phyloP scores from a whole-genome alignment of 2,113 vertebrate genomes.

The Tragelaphus buxtoni region DNA sequence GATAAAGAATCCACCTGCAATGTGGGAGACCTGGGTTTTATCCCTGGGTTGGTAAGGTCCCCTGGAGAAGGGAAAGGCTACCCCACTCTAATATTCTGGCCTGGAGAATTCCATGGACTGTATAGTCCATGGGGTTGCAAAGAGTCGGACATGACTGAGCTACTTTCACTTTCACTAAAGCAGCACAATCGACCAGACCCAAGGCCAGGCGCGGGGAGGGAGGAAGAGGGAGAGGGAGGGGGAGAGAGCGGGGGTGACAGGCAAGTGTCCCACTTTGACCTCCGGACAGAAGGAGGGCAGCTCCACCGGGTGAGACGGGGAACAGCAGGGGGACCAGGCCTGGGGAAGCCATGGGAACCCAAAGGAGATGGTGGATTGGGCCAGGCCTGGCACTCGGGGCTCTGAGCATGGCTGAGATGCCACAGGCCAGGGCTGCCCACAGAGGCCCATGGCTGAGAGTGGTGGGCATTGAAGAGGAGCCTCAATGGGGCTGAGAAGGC shows the following conservation, averaged over 20 bases:
- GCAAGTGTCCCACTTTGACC: background rate
- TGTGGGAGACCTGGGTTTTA: background rate
- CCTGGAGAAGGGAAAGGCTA: background rate
- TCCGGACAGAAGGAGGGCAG: background rate
- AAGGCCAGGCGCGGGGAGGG: fast-evolving
- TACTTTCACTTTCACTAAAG: background rate
- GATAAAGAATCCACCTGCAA: background rate
- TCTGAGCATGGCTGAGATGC: background rate
- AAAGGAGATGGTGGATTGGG: background rate
- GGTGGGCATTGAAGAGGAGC: background rate
- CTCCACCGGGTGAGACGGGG: background rate
- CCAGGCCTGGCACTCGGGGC: background rate
- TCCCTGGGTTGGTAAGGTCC: background rate
- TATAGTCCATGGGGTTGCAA: background rate
- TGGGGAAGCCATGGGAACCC: fast-evolving
- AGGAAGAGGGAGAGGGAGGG: background rate
- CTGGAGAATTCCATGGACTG: background rate
- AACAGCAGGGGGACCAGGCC: background rate
- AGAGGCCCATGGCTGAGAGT: background rate
- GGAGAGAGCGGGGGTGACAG: background rate
- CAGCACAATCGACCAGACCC: too few relatives aligned
- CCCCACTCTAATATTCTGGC: background rate
- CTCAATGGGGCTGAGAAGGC: background rate
- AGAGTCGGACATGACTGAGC: background rate
- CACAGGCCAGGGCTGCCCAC: background rate